These are phyloP conservation scores for Itoplectis maculator DNA, from an alignment of 2,888 invertebrate species.

Conservation along the genomic window DNA sequence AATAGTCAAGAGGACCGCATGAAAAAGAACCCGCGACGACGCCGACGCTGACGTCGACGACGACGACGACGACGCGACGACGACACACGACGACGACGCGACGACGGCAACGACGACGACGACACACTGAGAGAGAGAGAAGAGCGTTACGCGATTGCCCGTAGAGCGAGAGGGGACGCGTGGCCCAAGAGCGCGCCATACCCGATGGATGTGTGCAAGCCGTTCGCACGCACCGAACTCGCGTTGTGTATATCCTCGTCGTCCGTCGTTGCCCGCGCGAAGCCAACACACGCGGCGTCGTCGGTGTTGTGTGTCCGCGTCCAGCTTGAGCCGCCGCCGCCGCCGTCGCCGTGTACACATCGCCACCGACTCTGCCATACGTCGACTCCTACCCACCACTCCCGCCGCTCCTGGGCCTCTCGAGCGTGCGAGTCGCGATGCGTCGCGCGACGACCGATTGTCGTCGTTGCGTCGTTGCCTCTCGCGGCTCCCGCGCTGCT, in stretches of 20 bases:
- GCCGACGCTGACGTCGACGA: constrained; percentile 19
- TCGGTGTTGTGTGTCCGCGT: too few species aligned
- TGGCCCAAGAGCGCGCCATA: not conserved
- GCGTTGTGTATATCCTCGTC: constrained; percentile 26
- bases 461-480: too few species aligned
- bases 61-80: constrained; percentile 1
- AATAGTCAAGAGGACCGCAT: constrained; percentile 59
- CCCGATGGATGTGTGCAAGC: constrained; percentile 13
- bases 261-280: constrained; percentile 12
- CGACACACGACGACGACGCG: constrained; percentile 4
- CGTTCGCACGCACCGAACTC: constrained; percentile 23
- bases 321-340: too few species aligned
- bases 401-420: constrained; percentile 14
- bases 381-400: not conserved
- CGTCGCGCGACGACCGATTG: too few species aligned
- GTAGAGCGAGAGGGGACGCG: constrained; percentile 52
- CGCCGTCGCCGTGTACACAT: too few species aligned
- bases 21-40: constrained; percentile 46
- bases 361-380: too few species aligned
- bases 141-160: constrained; percentile 21
- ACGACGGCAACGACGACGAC: not conserved
- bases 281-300: constrained; percentile 48
- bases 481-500: too few species aligned
- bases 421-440: not conserved
- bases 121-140: constrained; percentile 21